A percentile compares a stretch with the other conserved stretches of the same genome.
Conservation (phyloP, 2,113 vertebrate genomes). For the Ptilorrhoa leucosticta region DNA sequence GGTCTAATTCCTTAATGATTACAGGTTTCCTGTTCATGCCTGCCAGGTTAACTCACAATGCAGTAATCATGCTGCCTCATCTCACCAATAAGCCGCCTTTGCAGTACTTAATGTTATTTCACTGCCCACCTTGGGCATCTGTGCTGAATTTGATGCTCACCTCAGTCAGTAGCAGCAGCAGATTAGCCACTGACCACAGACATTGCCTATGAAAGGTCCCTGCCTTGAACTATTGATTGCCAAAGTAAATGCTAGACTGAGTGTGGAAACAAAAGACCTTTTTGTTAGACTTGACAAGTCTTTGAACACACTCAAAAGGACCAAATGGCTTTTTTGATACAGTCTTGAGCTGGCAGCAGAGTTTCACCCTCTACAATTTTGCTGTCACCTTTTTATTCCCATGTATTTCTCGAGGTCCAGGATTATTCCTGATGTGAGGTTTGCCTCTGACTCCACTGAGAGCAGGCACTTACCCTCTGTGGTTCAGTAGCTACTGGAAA, state of each 20-base stretch:
- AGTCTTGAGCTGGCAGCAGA: not conserved
- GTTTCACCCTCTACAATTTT: not conserved
- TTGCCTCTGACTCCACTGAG: not conserved
- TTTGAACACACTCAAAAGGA: not conserved
- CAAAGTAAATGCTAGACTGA: constrained; percentile 68
- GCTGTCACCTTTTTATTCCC: not conserved
- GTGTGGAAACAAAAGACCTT: constrained; percentile 23
- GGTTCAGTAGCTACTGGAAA: not conserved
- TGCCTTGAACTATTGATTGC: constrained; percentile 82
- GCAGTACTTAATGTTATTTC: not conserved
- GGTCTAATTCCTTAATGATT: not conserved
- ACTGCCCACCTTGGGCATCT: not conserved
- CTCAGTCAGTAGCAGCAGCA: not conserved
- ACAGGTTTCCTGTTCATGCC: not conserved
- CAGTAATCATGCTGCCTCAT: not conserved
- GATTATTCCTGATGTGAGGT: not conserved
- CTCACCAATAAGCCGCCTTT: not conserved
- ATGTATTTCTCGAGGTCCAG: not conserved
- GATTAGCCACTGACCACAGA: constrained; percentile 79
- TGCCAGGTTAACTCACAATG: not conserved
- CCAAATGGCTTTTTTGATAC: not conserved
- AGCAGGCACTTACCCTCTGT: not conserved
- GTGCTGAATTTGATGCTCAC: constrained; percentile 18
- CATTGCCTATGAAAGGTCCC: constrained; percentile 77
- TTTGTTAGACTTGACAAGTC: not conserved